phyloP scores from a whole-genome alignment of 2,888 invertebrate genomes.

The Callimorpha dominula region DNA sequence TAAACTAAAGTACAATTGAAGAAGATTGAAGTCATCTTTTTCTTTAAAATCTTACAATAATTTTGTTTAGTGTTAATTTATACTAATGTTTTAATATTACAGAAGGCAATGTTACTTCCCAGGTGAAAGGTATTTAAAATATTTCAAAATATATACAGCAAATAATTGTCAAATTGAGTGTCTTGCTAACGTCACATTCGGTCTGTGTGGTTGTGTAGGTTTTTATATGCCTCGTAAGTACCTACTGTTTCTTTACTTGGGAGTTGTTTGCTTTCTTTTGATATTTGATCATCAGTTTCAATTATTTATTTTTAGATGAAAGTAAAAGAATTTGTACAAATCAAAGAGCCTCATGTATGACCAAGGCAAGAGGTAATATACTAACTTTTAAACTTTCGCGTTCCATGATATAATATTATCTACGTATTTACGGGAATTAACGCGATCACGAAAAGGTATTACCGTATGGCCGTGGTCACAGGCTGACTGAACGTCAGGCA shows the following conservation, averaged over 20 bases:
- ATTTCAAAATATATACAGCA: slow-evolving; percentile 63
- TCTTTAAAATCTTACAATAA: too few relatives aligned
- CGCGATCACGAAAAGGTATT: too few relatives aligned
- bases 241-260: neutral
- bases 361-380: slow-evolving; percentile 24
- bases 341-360: neutral
- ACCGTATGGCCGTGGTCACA: too few relatives aligned
- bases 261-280: neutral
- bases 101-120: slow-evolving; percentile 69
- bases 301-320: slow-evolving; percentile 19
- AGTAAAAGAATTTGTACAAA: slow-evolving; percentile 27
- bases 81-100: slow-evolving; percentile 21
- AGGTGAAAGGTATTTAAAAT: slow-evolving; percentile 54
- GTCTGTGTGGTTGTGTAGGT: slow-evolving; percentile 57
- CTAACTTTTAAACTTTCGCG: too few relatives aligned
- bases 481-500: too few relatives aligned
- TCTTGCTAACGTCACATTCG: slow-evolving; percentile 57
- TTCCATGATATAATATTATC: too few relatives aligned
- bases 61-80: too few relatives aligned
- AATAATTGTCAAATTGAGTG: slow-evolving; percentile 68
- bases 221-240: slow-evolving; percentile 70
- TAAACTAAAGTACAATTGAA: too few relatives aligned
- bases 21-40: too few relatives aligned
- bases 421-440: too few relatives aligned
- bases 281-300: neutral